Percentiles rank a stretch among this genome's conserved stretches.
Conservation (phyloP, 2,888 invertebrate species). For the Melinaea marsaeus region DNA sequence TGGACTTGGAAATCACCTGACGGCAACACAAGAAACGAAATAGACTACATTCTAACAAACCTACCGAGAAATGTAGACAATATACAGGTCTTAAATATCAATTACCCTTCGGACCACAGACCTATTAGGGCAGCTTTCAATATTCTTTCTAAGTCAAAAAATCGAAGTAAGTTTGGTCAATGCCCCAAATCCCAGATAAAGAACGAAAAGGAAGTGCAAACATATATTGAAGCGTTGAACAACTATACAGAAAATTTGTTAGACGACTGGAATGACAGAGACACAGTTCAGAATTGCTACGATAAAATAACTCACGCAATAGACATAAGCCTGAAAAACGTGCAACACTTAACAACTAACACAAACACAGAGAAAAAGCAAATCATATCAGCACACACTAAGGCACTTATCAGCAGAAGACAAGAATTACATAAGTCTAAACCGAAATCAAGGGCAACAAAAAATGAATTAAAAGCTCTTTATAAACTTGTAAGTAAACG, state of each 20-base stretch:
- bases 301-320: constrained; percentile 8
- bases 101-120: background rate
- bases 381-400: constrained; percentile 15
- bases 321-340: too few species aligned
- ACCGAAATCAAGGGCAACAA: constrained; percentile 21
- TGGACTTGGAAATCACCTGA: too few species aligned
- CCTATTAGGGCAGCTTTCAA: too few species aligned
- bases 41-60: constrained; percentile 14
- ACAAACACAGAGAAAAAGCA: too few species aligned
- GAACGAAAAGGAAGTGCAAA: constrained; percentile 17
- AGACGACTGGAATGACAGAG: background rate
- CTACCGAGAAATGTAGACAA: constrained; percentile 7
- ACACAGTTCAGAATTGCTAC: constrained; percentile 14
- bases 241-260: background rate
- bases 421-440: constrained; percentile 19
- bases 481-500: too few species aligned
- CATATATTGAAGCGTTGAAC: constrained; percentile 10
- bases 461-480: constrained; percentile 22
- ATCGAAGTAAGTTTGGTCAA: constrained; percentile 8
- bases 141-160: background rate
- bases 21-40: background rate
- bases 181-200: constrained; percentile 14
- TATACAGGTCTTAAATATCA: constrained; percentile 9
- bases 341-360: too few species aligned
- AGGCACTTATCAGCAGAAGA: constrained; percentile 16